phyloP scores from a whole-genome alignment of 2,888 invertebrate genomes.

The Cephus spinipes region DNA sequence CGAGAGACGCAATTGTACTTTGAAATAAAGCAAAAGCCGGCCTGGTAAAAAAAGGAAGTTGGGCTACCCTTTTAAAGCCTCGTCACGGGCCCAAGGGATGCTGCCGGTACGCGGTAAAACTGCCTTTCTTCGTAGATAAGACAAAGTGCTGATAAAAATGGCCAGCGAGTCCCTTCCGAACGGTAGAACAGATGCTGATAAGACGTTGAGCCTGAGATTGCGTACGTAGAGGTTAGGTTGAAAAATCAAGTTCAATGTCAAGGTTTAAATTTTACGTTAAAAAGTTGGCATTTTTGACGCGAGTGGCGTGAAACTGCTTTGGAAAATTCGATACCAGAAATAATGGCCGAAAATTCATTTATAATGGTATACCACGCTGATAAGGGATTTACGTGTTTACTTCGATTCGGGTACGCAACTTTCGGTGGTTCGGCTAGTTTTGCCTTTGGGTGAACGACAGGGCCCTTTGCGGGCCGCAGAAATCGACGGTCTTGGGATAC shows the following conservation, averaged over 20 bases:
- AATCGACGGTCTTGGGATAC: background rate
- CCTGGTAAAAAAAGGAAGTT: conserved; percentile 42
- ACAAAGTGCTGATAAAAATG: conserved; percentile 33
- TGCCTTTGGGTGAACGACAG: no score
- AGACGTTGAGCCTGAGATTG: conserved; percentile 21
- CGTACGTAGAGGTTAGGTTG: background rate
- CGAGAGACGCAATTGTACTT: conserved; percentile 14
- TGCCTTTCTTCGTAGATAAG: conserved; percentile 39
- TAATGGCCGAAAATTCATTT: no score
- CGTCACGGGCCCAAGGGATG: conserved; percentile 31
- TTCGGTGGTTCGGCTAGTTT: background rate
- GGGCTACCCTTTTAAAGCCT: conserved; percentile 43
- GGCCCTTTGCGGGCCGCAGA: background rate
- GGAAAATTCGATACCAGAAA: background rate
- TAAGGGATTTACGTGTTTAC: background rate
- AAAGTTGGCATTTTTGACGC: no score
- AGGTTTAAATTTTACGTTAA: background rate
- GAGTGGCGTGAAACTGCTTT: no score
- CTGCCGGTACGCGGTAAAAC: conserved; percentile 3
- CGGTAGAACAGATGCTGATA: conserved; percentile 41
- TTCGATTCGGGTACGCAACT: rapidly evolving
- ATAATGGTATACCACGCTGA: no score
- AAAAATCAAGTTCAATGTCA: background rate
- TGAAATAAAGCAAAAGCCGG: conserved; percentile 22
- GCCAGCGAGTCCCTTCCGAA: conserved; percentile 10